A percentile compares a stretch with the other conserved stretches of the same genome.
phyloP scores from a whole-genome alignment of 1,140 invertebrate species.

The Pachyrhynchus sulphureomaculatus region DNA sequence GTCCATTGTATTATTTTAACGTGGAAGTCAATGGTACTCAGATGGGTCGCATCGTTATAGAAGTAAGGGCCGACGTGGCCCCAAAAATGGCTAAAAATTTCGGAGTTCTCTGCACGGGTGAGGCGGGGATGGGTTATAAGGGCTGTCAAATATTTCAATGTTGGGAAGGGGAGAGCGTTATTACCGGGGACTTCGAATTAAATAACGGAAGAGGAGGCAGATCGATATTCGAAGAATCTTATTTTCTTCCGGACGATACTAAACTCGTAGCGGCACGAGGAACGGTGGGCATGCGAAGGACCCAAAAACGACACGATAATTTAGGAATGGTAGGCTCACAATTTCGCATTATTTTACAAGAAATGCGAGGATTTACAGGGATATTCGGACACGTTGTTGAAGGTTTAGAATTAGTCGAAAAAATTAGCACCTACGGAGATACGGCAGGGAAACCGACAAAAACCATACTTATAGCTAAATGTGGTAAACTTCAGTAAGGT shows the following conservation, averaged over 20 bases:
- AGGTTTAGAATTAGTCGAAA: conserved; percentile 77
- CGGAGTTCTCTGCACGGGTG: conserved; percentile 74
- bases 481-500: conserved; percentile 65
- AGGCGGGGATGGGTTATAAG: conserved; percentile 75
- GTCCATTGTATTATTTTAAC: conserved; percentile 75
- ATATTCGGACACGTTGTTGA: conserved; percentile 82
- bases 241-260: conserved; percentile 81
- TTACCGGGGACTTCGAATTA: conserved; percentile 77
- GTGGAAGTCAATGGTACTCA: conserved; percentile 71
- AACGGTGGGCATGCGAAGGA: conserved; percentile 79
- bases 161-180: conserved; percentile 79
- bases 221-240: conserved; percentile 73
- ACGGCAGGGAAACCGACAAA: conserved; percentile 75
- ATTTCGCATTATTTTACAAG: conserved; percentile 77
- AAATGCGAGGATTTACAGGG: conserved; percentile 79
- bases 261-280: conserved; percentile 74
- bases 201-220: conserved; percentile 80
- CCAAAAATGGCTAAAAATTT: conserved; percentile 93
- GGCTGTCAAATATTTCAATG: conserved; percentile 80
- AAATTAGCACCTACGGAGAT: conserved; percentile 75
- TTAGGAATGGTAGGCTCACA: conserved; percentile 80
- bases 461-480: conserved; percentile 72
- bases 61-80: conserved; percentile 80
- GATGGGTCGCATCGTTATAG: conserved; percentile 76
- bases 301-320: conserved; percentile 78